Conservation (phyloP, 2,797 vertebrate species). For the Botia almorhae region DNA sequence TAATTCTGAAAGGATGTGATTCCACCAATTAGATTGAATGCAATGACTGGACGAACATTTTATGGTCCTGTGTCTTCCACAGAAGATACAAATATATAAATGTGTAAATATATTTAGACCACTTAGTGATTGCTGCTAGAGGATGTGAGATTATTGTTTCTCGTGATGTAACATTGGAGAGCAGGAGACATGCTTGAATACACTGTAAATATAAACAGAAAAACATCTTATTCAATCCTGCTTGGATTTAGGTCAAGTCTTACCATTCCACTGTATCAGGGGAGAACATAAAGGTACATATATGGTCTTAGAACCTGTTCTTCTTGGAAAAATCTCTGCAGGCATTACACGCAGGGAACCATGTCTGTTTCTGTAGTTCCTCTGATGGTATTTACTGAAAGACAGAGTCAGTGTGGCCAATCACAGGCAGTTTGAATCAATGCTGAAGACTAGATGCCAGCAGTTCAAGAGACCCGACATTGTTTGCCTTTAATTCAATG, state of each 20-base stretch:
- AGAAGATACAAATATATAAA: too few species aligned
- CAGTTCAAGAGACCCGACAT: conserved; percentile 39
- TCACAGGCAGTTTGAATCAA: conserved; percentile 66
- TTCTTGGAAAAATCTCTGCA: conserved; percentile 22
- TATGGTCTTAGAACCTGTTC: conserved; percentile 3
- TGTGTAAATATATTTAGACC: too few species aligned
- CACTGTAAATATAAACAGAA: neutral
- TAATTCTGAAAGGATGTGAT: too few species aligned
- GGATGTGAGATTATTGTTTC: neutral
- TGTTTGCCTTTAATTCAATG: conserved; percentile 69
- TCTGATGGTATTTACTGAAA: conserved; percentile 68
- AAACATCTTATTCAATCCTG: conserved; percentile 19
- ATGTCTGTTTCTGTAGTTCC: conserved; percentile 67
- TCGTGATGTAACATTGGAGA: neutral
- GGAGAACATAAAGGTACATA: neutral
- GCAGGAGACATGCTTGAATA: neutral
- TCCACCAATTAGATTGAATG: too few species aligned
- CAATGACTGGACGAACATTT: too few species aligned
- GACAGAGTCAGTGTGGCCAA: conserved; percentile 69
- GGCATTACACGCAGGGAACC: conserved; percentile 44
- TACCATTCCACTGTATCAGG: conserved; percentile 6
- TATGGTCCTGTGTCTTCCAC: too few species aligned
- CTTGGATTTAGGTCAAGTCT: neutral
- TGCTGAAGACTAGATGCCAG: conserved; percentile 28
- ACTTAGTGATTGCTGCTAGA: too few species aligned